Conservation (phyloP, 2,888 invertebrate species). For the Cepaea hortensis region DNA sequence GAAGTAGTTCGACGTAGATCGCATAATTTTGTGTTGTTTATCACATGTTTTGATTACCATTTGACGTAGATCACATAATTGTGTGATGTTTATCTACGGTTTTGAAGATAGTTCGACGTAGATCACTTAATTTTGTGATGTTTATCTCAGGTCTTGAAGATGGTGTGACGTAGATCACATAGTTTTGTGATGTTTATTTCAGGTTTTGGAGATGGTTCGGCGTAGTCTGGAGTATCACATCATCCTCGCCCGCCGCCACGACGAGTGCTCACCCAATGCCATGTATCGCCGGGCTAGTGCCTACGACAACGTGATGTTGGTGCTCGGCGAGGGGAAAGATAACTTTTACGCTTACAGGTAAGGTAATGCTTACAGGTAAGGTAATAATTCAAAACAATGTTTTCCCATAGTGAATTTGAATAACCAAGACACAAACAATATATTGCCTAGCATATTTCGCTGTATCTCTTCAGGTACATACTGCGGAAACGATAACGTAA, state of each 20-base stretch:
- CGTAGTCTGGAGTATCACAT: conserved; percentile 45
- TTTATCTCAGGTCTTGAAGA: neutral
- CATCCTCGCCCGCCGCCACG: conserved; percentile 35
- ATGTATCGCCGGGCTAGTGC: conserved; percentile 43
- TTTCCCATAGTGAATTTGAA: too few species aligned
- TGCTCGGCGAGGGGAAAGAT: conserved; percentile 45
- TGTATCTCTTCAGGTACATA: too few species aligned
- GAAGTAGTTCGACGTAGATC: too few species aligned
- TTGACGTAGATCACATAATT: neutral
- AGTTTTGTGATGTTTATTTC: neutral
- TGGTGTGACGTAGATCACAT: neutral
- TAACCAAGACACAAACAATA: too few species aligned
- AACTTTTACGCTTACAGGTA: conserved; percentile 48
- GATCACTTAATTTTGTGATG: neutral
- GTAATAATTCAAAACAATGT: neutral
- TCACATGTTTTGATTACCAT: neutral
- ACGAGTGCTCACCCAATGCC: conserved; percentile 38
- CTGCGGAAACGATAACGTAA: too few species aligned
- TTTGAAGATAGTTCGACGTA: conserved; percentile 41
- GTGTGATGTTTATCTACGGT: neutral
- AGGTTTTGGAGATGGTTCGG: conserved; percentile 46
- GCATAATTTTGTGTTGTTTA: too few species aligned
- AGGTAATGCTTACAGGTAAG: neutral
- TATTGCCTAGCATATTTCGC: too few species aligned
- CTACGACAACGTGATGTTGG: conserved; percentile 41